Conservation (phyloP, 1,140 invertebrate genomes). For the Brachionus plicatilis region DNA sequence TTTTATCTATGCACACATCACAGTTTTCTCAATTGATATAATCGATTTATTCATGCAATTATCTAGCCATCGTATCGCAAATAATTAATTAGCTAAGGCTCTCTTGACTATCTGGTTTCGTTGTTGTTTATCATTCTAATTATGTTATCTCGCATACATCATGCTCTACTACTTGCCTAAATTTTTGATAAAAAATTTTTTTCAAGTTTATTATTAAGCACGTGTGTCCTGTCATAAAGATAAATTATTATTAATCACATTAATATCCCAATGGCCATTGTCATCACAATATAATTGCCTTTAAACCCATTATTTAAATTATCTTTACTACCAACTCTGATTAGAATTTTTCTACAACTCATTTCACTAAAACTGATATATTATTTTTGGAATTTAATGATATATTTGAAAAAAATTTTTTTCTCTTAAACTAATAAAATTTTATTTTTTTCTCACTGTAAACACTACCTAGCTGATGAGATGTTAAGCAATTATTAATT, state of each 20-base stretch:
- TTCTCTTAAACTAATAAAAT: too few species aligned
- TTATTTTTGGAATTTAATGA: too few species aligned
- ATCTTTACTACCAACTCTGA: too few species aligned
- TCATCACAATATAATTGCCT: too few species aligned
- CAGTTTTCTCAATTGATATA: neutral
- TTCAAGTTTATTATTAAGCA: neutral
- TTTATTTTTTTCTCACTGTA: too few species aligned
- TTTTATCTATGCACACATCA: neutral
- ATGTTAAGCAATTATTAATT: too few species aligned
- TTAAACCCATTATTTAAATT: too few species aligned
- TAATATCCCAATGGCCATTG: neutral
- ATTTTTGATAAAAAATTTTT: neutral
- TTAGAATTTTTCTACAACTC: too few species aligned
- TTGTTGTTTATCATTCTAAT: neutral
- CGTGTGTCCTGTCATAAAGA: neutral
- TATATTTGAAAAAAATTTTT: too few species aligned
- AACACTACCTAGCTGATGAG: too few species aligned
- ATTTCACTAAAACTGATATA: too few species aligned
- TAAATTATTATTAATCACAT: neutral
- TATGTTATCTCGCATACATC: neutral
- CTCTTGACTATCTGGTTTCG: neutral
- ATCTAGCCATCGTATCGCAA: neutral
- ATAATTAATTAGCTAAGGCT: neutral
- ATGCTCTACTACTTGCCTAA: neutral
- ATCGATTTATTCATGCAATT: neutral